Conservation (phyloP, 2,888 invertebrate genomes). For the Drosophila planitibia region DNA sequence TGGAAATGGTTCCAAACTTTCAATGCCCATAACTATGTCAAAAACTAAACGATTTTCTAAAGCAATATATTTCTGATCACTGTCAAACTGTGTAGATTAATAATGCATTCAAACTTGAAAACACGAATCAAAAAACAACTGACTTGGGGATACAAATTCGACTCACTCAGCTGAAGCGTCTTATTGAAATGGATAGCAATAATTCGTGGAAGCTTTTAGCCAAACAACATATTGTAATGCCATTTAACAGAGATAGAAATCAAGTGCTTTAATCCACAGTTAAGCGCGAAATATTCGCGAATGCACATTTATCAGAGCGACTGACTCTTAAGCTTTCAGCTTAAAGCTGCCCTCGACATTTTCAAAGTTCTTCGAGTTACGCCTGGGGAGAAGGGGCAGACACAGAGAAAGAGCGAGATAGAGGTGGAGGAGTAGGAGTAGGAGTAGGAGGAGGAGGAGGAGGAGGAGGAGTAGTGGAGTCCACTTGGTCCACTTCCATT, state of each 20-base stretch:
- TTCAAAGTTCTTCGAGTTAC: constrained; percentile 43
- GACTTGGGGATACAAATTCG: not conserved
- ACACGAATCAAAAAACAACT: no score
- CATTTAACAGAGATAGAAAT: constrained; percentile 1
- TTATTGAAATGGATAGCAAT: not conserved
- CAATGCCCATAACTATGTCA: no score
- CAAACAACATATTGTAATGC: not conserved
- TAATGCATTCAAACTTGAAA: no score
- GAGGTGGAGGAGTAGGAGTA: not conserved
- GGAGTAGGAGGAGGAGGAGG: no score
- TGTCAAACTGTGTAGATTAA: no score
- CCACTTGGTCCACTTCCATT: constrained; percentile 74
- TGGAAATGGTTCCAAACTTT: no score
- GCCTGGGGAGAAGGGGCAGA: not conserved
- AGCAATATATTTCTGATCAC: no score
- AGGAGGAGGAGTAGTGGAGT: not conserved
- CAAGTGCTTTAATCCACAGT: constrained; percentile 21
- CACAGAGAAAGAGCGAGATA: not conserved
- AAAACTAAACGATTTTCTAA: no score
- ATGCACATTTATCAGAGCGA: constrained; percentile 40
- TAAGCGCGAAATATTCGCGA: constrained; percentile 22
- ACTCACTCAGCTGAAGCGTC: not conserved
- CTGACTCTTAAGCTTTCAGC: constrained; percentile 31
- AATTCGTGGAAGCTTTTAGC: not conserved
- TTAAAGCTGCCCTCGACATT: constrained; percentile 54